These are phyloP conservation scores for Chloropsis cyanopogon DNA, from an alignment of 2,113 vertebrate species.

Conservation along the genomic window DNA sequence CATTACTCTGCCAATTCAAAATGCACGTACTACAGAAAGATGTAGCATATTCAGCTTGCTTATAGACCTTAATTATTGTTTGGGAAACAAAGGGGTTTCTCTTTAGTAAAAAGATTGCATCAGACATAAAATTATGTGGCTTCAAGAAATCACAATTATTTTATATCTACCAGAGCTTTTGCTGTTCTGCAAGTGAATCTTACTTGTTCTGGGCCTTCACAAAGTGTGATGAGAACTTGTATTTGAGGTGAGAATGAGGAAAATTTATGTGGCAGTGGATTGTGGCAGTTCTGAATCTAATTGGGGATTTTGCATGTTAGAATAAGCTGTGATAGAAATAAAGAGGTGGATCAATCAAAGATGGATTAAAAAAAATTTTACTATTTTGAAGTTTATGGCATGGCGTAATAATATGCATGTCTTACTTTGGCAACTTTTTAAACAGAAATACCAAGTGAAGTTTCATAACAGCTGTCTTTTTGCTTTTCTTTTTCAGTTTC, in stretches of 20 bases:
- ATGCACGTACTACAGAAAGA: not conserved
- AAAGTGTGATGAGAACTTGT: not conserved
- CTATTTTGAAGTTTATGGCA: not conserved
- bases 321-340: not conserved
- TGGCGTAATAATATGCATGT: not conserved
- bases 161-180: not conserved
- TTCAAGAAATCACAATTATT: not conserved
- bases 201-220: not conserved
- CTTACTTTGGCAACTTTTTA: not conserved
- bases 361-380: not conserved
- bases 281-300: not conserved
- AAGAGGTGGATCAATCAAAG: not conserved
- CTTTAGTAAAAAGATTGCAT: not conserved
- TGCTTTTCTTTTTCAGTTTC: conserved; percentile 78
- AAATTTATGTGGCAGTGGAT: not conserved
- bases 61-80: not conserved
- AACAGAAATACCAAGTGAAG: not conserved
- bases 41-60: not conserved
- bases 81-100: not conserved
- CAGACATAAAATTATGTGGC: not conserved
- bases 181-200: not conserved
- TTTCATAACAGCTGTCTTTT: not conserved
- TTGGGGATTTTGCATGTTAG: not conserved
- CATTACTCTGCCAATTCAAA: not conserved
- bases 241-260: not conserved